Conservation (phyloP, 2,113 vertebrate species). For the Euleptes europaea region DNA sequence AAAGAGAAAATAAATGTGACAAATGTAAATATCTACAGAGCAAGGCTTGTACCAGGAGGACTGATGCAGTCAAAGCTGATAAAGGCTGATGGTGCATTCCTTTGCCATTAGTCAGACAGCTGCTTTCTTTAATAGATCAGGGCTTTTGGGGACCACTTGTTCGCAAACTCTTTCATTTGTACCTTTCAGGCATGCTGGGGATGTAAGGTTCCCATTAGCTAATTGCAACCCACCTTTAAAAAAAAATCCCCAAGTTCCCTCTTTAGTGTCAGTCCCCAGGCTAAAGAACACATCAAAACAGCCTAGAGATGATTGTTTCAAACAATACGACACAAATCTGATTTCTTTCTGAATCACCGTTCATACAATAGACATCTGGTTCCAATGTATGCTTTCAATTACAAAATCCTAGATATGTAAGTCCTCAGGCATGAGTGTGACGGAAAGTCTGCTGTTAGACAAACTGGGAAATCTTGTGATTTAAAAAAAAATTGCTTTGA, state of each 20-base stretch:
- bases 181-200: conserved; percentile 23
- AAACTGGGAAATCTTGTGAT: not conserved
- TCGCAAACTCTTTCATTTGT: conserved; percentile 51
- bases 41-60: conserved; percentile 55
- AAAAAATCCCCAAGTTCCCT: conserved; percentile 13
- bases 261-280: conserved; percentile 20
- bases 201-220: conserved; percentile 40
- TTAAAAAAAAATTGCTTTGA: no score
- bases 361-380: conserved; percentile 23
- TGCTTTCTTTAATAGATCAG: conserved; percentile 48
- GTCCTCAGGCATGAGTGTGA: not conserved
- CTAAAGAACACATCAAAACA: conserved; percentile 38
- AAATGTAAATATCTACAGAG: conserved; percentile 50
- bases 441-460: not conserved
- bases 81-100: conserved; percentile 60
- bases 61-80: conserved; percentile 48
- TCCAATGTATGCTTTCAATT: conserved; percentile 23
- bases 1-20: conserved; percentile 53
- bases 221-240: conserved; percentile 17
- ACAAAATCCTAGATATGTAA: conserved; percentile 16
- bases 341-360: conserved; percentile 3
- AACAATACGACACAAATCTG: conserved; percentile 23
- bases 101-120: conserved; percentile 37
- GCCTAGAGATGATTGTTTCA: conserved; percentile 1
- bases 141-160: conserved; percentile 34